Conservation (phyloP, 1,140 invertebrate species). For the Potamilus streckersoni region DNA sequence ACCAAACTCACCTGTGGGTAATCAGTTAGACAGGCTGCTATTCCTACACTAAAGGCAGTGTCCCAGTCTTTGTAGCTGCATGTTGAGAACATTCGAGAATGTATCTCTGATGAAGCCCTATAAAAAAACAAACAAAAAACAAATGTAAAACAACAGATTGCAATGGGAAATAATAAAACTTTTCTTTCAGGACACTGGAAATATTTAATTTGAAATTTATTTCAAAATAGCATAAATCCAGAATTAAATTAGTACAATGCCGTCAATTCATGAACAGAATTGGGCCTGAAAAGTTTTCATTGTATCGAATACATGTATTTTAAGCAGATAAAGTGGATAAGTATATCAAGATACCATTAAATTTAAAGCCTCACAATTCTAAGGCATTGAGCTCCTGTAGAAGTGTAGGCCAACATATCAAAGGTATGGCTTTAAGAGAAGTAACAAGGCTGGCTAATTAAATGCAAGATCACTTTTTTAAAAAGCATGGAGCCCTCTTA, state of each 20-base stretch:
- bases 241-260: background rate
- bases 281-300: too few relatives aligned
- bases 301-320: too few relatives aligned
- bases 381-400: too few relatives aligned
- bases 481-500: too few relatives aligned
- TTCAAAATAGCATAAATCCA: background rate
- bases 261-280: too few relatives aligned
- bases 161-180: background rate
- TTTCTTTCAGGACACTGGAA: background rate
- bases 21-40: slow-evolving; percentile 50
- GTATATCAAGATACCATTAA: too few relatives aligned
- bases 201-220: slow-evolving; percentile 1
- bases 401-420: too few relatives aligned
- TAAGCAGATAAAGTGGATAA: too few relatives aligned
- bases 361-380: too few relatives aligned
- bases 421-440: too few relatives aligned
- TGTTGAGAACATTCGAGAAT: slow-evolving; percentile 58
- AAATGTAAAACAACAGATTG: background rate
- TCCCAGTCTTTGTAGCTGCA: slow-evolving; percentile 49
- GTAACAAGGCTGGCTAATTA: too few relatives aligned
- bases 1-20: slow-evolving; percentile 16
- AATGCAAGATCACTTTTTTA: too few relatives aligned
- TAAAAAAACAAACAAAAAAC: background rate
- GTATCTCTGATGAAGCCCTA: slow-evolving; percentile 41
- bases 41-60: slow-evolving; percentile 31